Evolutionary conservation across 1,140 invertebrate genomes (phyloP).

Genomic region (Micrasema minimum): DNA sequence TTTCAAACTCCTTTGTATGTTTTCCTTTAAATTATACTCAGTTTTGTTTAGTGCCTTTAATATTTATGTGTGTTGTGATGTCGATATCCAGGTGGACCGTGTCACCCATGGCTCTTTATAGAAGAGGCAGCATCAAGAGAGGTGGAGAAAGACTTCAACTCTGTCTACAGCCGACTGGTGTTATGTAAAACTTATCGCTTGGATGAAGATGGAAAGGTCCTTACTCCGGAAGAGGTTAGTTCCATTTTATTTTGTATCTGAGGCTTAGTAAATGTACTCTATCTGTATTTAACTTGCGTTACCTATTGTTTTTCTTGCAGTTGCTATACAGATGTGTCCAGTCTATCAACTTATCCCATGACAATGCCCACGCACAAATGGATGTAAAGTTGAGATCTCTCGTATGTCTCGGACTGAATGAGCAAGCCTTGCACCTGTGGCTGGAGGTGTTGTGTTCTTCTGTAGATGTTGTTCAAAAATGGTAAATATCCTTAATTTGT

Average conservation of each 20-base stretch:
- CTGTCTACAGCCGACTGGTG: constrained; percentile 95
- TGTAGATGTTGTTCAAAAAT: constrained; percentile 95
- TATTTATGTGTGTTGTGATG: too few relatives aligned
- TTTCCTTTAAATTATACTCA: too few relatives aligned
- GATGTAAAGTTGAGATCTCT: constrained; percentile 95
- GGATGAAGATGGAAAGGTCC: constrained; percentile 98
- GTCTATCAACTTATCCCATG: constrained; percentile 94
- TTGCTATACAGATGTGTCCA: constrained; percentile 95
- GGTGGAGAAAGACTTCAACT: constrained; percentile 98
- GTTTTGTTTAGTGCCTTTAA: too few relatives aligned
- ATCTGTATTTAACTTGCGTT: too few relatives aligned
- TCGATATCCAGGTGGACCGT: constrained; percentile 79
- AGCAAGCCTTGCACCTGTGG: constrained; percentile 97
- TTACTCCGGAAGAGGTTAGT: constrained; percentile 95
- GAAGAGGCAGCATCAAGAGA: constrained; percentile 96
- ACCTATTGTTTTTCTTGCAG: constrained; percentile 65
- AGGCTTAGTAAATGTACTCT: too few relatives aligned
- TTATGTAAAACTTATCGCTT: constrained; percentile 98
- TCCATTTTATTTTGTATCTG: too few relatives aligned
- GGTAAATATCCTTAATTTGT: constrained; percentile 70
- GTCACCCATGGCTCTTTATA: constrained; percentile 99
- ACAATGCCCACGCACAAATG: constrained; percentile 96
- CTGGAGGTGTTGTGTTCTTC: constrained; percentile 96
- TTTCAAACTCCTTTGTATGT: too few relatives aligned
- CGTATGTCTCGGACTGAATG: constrained; percentile 95